Evolutionary conservation across 2,797 vertebrate species (phyloP).

Genomic region (Acomys russatus): DNA sequence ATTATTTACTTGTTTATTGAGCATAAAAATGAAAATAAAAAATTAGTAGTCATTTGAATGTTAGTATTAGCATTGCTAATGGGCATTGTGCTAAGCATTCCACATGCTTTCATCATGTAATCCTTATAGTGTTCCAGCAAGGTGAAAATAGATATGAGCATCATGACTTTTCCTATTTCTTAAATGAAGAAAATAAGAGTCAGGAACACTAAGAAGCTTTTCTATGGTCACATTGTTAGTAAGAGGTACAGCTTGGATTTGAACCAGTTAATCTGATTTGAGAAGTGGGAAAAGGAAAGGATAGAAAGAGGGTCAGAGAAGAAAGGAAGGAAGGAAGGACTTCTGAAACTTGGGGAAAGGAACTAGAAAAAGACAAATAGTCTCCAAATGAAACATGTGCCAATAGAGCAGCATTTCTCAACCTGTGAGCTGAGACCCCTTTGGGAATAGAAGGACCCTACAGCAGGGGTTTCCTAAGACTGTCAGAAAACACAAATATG

Average conservation of each 20-base stretch:
- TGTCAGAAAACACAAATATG: not conserved
- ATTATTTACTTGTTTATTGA: slow-evolving; percentile 31
- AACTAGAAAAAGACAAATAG: not conserved
- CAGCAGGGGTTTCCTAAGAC: not conserved
- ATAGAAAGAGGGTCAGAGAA: not conserved
- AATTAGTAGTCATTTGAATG: slow-evolving; percentile 41
- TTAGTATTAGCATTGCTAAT: not conserved
- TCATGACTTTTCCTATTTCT: not conserved
- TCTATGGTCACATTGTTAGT: not conserved
- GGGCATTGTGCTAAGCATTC: not conserved
- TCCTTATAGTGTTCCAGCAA: not conserved
- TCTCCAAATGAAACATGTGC: not conserved
- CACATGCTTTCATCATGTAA: not conserved
- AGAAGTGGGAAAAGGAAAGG: not conserved
- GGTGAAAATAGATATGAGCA: not conserved
- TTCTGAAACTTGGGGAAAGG: not conserved
- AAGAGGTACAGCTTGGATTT: not conserved
- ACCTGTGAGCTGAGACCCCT: not conserved
- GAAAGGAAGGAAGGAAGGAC: not conserved
- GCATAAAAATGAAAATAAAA: slow-evolving; percentile 30
- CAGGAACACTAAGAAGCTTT: slow-evolving; percentile 29
- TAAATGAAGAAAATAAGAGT: slow-evolving; percentile 33
- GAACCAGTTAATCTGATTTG: not conserved
- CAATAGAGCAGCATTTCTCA: not conserved
- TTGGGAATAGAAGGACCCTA: not conserved